These are phyloP conservation scores for Pseudotriccus pelzelni DNA, from an alignment of 2,797 vertebrate genomes.

Conservation along the genomic window DNA sequence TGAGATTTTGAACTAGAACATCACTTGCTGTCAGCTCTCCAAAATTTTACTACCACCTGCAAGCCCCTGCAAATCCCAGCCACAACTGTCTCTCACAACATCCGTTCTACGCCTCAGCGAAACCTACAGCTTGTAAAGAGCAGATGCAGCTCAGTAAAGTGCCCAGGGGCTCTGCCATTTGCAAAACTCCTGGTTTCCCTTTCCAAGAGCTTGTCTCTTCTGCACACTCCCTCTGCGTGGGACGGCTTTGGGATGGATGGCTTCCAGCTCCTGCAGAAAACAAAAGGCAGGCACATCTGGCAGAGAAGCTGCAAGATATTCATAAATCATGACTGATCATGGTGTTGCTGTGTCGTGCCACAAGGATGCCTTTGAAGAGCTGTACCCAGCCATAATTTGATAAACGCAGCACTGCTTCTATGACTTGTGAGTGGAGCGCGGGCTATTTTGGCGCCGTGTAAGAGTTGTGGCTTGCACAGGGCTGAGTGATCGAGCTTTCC, in stretches of 20 bases:
- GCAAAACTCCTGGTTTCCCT: not conserved
- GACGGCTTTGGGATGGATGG: not conserved
- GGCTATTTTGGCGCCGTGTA: accelerated
- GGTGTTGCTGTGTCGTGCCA: not conserved
- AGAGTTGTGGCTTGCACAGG: not conserved
- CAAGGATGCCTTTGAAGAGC: slow-evolving; percentile 30
- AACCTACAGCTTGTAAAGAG: slow-evolving; percentile 24
- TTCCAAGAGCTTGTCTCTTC: slow-evolving; percentile 19
- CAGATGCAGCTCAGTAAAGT: slow-evolving; percentile 9
- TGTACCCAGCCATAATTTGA: not conserved
- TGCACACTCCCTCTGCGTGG: not conserved
- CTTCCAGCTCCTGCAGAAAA: slow-evolving; percentile 29
- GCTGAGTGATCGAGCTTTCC: accelerated
- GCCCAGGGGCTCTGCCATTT: slow-evolving; percentile 37
- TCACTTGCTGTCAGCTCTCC: slow-evolving; percentile 34
- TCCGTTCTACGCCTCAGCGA: not conserved
- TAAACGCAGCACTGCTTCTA: not conserved
- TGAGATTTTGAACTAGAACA: slow-evolving; percentile 8
- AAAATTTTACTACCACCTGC: slow-evolving; percentile 27
- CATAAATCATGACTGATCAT: not conserved
- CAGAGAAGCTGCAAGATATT: not conserved
- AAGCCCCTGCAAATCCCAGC: slow-evolving; percentile 32
- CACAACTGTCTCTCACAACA: slow-evolving; percentile 21
- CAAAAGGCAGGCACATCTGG: slow-evolving; percentile 53
- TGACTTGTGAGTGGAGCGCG: accelerated